phyloP scores from a whole-genome alignment of 2,113 vertebrate genomes.

The Eidolon helvum region DNA sequence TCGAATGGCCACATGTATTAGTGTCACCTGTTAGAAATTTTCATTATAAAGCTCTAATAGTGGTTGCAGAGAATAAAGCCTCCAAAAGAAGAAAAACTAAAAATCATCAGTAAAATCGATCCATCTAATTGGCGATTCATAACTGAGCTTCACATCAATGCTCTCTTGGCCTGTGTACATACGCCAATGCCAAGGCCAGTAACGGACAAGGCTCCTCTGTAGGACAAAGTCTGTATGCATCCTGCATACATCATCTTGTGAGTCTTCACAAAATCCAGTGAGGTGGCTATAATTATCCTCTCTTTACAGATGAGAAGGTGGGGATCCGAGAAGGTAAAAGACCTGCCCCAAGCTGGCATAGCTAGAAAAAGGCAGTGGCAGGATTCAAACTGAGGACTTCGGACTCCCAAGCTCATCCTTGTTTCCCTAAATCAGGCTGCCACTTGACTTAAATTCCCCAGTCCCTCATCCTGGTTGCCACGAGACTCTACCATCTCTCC shows the following conservation, averaged over 20 bases:
- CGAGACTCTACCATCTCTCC: neutral
- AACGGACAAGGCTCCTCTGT: neutral
- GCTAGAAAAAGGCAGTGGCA: neutral
- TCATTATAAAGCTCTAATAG: constrained; percentile 21
- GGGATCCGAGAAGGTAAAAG: neutral
- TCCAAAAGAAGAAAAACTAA: neutral
- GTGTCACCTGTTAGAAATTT: neutral
- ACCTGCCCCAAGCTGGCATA: neutral
- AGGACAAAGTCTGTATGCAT: neutral
- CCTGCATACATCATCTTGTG: neutral
- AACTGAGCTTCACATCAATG: neutral
- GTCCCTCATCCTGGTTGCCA: neutral
- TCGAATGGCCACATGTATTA: neutral
- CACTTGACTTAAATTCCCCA: neutral
- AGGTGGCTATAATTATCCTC: neutral
- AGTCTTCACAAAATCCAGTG: neutral
- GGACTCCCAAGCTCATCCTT: neutral
- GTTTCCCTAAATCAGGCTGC: neutral
- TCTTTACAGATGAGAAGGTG: neutral
- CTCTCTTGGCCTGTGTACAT: fast-evolving
- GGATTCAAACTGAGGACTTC: neutral
- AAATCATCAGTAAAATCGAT: neutral
- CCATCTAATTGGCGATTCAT: neutral
- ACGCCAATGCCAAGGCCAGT: neutral
- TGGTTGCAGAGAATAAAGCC: neutral